Conservation (phyloP, 2,888 invertebrate genomes). For the Macrostomum cliftonense region DNA sequence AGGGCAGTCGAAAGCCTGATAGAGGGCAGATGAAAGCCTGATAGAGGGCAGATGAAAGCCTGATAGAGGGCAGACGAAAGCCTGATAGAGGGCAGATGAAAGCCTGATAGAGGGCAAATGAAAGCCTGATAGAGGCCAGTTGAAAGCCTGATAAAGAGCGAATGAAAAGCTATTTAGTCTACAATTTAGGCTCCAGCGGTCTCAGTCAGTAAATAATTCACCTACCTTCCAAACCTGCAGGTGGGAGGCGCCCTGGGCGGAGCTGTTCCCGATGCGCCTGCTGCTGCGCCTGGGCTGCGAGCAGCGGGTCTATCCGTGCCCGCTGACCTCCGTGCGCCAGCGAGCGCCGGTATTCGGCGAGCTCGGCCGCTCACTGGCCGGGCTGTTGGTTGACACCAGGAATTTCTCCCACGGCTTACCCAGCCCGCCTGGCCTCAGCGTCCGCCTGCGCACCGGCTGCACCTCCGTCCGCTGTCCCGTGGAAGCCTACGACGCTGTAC, state of each 20-base stretch:
- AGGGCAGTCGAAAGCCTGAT: no score
- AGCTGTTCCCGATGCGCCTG: slow-evolving; percentile 52
- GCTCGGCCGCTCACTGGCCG: slow-evolving; percentile 69
- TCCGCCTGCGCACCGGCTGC: slow-evolving; percentile 9
- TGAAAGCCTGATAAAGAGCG: no score
- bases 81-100: no score
- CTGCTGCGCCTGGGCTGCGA: slow-evolving; percentile 61
- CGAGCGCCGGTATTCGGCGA: slow-evolving; percentile 62
- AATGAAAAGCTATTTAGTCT: no score
- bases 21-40: no score
- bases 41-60: no score
- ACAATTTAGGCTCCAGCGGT: no score
- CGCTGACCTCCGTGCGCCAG: slow-evolving; percentile 55
- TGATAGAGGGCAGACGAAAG: no score
- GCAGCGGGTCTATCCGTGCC: slow-evolving; percentile 51
- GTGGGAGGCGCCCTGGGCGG: slow-evolving; percentile 64
- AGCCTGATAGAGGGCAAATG: no score
- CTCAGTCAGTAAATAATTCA: no score
- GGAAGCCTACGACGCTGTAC: no score
- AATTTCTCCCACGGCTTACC: slow-evolving; percentile 62
- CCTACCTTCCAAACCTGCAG: slow-evolving; percentile 19
- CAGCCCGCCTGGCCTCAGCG: slow-evolving; percentile 17
- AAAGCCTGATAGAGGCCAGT: no score
- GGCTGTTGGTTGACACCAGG: slow-evolving; percentile 62
- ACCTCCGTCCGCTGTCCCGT: background rate